Percentiles rank a stretch among this genome's conserved stretches.
Conservation (phyloP, 2,113 vertebrate species). For the Gnathonemus longibarbis region DNA sequence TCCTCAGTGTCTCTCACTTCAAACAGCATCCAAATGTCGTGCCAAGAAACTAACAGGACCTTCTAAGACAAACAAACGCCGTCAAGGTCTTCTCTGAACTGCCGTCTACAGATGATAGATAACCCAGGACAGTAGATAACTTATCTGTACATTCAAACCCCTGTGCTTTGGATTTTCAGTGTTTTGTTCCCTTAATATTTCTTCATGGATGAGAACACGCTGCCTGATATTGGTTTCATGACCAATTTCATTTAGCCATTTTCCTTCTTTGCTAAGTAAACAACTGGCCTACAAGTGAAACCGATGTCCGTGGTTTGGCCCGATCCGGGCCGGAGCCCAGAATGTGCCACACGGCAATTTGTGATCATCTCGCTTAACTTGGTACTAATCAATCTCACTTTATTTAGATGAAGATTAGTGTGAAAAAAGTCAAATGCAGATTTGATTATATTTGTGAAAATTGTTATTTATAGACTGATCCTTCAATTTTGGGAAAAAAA, state of each 20-base stretch:
- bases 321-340: neutral
- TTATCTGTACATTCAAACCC: neutral
- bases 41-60: slow-evolving; percentile 17
- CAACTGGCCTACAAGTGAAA: neutral
- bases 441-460: slow-evolving; percentile 14
- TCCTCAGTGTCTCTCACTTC: neutral
- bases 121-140: neutral
- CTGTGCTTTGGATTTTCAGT: neutral
- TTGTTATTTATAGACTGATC: neutral
- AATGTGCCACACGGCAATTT: neutral
- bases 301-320: neutral
- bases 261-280: neutral
- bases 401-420: slow-evolving; percentile 1
- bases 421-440: neutral
- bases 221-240: slow-evolving; percentile 10
- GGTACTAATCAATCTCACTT: slow-evolving; percentile 3
- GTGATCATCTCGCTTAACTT: neutral
- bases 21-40: neutral
- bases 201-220: neutral
- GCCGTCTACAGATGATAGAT: neutral
- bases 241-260: slow-evolving; percentile 6
- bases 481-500: neutral
- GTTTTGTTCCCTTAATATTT: slow-evolving; percentile 1
- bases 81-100: neutral
- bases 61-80: neutral